Base-by-base conservation (phyloP, 1,140 invertebrate species). In the Pectinophora gossypiella region DNA sequence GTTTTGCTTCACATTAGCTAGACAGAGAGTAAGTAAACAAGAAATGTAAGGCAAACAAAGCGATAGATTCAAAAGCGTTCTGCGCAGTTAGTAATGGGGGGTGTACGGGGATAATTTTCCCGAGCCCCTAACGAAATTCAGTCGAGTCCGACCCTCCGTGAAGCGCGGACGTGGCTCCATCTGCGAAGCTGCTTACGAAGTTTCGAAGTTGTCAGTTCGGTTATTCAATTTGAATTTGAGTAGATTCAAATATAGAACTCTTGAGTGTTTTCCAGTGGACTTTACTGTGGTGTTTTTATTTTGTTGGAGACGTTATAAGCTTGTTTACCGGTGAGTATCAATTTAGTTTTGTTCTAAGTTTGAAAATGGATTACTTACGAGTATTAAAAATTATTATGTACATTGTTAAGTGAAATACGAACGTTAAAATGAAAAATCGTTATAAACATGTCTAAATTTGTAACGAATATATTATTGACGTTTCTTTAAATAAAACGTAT, bases 61-160 rank as follows among this genome's bases (percentile, higher is more conserved):
- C 23, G 42, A 15, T 54, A 45, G 1, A n/a, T 4, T 16, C 58
- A 42, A 12, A 20, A 9, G n/a, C 21, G 46, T 21, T 56, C 48
- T 61, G 63, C 63, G 63, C 63, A 65, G 61, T 56, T 48, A 60
- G 57, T 54, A 65, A 9, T 32, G n/a, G 27, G 9, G 9, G 27
- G 9, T 40, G 7, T 15, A 40, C 6, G 16, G 36, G 36, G 54
- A 61, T 61, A 59, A 58, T 65, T 56, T 56, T 52, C 58, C 36
- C 18, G 22, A 50, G 51, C 45, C 46, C 13, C 16, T 40, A 40
- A 40, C 59, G 49, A 53, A 48, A 60, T 58, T 64, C 61, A 68
- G 65, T 68, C 36, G 49, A 51, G 21, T 59, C 32, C 46, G 58
- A 42, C 47, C 48, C 44, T 51, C 40, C 42, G 51, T 51, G 40